Conservation (phyloP, 2,888 invertebrate genomes). For the Beris morrisii region DNA sequence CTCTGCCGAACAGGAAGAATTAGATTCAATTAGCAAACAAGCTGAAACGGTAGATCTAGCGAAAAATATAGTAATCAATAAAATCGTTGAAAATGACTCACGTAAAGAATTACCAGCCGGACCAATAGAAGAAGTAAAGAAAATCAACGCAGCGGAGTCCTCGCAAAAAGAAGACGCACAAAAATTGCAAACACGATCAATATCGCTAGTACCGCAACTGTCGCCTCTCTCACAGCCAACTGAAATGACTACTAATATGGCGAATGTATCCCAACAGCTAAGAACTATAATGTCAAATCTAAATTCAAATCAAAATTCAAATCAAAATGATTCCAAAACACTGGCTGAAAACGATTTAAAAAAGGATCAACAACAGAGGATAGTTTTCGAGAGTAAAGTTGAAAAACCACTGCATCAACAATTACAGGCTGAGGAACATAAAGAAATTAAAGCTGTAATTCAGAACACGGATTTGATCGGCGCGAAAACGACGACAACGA, state of each 20-base stretch:
- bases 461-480: conserved; percentile 2
- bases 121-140: neutral
- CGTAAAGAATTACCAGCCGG: neutral
- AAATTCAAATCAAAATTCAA: conserved; percentile 47
- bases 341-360: conserved; percentile 59
- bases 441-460: conserved; percentile 4
- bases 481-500: neutral
- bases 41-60: neutral
- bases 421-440: neutral
- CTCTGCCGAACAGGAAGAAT: conserved; percentile 55
- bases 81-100: conserved; percentile 8
- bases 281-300: conserved; percentile 67
- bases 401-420: conserved; percentile 15
- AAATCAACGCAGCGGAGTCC: neutral
- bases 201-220: conserved; percentile 66
- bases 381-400: conserved; percentile 7
- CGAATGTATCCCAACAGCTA: conserved; percentile 70
- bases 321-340: conserved; percentile 20
- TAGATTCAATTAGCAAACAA: conserved; percentile 1
- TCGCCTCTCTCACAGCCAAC: conserved; percentile 73
- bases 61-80: conserved; percentile 9
- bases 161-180: conserved; percentile 11
- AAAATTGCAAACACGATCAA: conserved; percentile 48
- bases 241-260: conserved; percentile 71
- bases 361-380: conserved; percentile 42